Conservation (phyloP, 2,888 invertebrate species). For the Drosophila neonasuta region DNA sequence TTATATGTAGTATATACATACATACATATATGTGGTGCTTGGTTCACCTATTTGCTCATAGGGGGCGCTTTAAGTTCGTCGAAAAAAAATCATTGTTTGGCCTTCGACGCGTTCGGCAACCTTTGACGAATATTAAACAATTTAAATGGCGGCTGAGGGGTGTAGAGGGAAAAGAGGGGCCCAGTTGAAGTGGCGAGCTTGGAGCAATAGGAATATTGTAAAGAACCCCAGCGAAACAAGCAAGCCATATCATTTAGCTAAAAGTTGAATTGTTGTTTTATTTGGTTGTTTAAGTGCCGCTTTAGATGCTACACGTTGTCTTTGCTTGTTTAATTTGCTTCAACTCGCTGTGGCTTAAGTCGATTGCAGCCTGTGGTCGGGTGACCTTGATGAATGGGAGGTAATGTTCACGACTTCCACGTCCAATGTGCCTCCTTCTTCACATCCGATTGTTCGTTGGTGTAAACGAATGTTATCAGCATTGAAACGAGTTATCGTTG, state of each 20-base stretch:
- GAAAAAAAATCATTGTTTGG: constrained; percentile 61
- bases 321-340: constrained; percentile 8
- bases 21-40: background rate
- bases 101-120: constrained; percentile 74
- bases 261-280: constrained; percentile 62
- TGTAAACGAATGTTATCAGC: constrained; percentile 50
- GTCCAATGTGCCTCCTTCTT: constrained; percentile 2
- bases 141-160: constrained; percentile 47
- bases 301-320: constrained; percentile 40
- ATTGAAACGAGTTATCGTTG: constrained; percentile 38
- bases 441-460: constrained; percentile 26
- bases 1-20: constrained; percentile 22
- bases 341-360: background rate
- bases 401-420: constrained; percentile 25
- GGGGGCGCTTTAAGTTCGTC: constrained; percentile 54
- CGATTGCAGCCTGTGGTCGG: constrained; percentile 11
- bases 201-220: constrained; percentile 61
- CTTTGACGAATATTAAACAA: constrained; percentile 77
- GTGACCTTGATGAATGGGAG: constrained; percentile 46
- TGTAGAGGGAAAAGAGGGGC: background rate
- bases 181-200: constrained; percentile 21
- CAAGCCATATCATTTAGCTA: constrained; percentile 71
- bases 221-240: constrained; percentile 72
- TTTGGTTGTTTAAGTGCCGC: constrained; percentile 45
- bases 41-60: constrained; percentile 34